These are phyloP conservation scores for Escarpia spicata DNA, from an alignment of 2,888 invertebrate species.

Conservation along the genomic window DNA sequence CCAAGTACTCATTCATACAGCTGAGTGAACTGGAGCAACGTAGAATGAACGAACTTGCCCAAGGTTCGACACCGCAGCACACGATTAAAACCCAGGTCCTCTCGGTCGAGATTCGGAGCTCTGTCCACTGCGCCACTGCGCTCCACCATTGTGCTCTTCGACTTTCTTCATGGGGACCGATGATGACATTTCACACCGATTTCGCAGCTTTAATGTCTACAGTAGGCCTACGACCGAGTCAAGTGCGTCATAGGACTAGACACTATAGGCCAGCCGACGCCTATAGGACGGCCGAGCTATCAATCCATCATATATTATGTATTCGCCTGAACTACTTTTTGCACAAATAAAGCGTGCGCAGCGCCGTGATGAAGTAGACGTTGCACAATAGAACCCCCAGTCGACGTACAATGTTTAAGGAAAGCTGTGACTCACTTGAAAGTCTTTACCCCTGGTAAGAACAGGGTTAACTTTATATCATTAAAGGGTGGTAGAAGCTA, in stretches of 20 bases:
- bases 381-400: background rate
- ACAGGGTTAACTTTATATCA: no score
- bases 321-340: background rate
- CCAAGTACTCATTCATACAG: no score
- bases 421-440: background rate
- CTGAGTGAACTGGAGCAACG: no score
- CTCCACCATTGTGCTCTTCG: no score
- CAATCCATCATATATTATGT: background rate
- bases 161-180: no score
- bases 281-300: background rate
- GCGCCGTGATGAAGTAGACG: background rate
- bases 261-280: background rate
- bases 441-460: background rate
- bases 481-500: background rate
- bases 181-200: no score
- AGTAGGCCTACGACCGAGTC: background rate
- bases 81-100: no score
- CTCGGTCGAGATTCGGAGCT: no score
- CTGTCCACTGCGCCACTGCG: no score
- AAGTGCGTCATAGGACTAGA: background rate
- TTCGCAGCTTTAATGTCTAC: no score
- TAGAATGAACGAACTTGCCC: no score
- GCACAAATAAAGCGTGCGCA: background rate
- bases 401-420: background rate
- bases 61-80: no score